Percentiles rank a stretch among this genome's conserved stretches.
These are phyloP conservation scores for Cuculus canorus DNA, from an alignment of 2,797 vertebrate species.

Conservation along the genomic window DNA sequence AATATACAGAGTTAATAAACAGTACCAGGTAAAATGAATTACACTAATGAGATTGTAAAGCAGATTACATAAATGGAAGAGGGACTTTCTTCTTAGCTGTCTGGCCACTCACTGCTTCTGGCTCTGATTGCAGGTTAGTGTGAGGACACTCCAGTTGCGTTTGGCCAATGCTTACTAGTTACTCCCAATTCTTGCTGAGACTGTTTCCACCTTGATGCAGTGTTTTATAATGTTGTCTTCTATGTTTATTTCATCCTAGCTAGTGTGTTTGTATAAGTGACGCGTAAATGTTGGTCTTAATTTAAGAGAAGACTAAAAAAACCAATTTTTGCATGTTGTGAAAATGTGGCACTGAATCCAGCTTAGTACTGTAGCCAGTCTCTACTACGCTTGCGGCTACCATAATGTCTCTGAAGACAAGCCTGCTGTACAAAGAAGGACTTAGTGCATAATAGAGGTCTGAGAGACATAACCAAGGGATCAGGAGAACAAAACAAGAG, in stretches of 20 bases:
- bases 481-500: background rate
- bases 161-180: background rate
- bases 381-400: fast-evolving
- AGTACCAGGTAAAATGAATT: slow-evolving; percentile 13
- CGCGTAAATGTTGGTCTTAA: background rate
- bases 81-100: background rate
- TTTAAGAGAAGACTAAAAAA: background rate
- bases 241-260: background rate
- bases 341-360: background rate
- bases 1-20: background rate
- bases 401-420: background rate
- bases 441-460: background rate
- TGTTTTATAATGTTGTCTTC: background rate
- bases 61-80: background rate
- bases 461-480: background rate
- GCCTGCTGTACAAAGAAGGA: background rate
- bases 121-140: background rate
- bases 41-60: background rate
- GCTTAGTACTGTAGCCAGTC: background rate
- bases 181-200: background rate
- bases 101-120: background rate
- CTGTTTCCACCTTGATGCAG: background rate
- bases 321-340: background rate
- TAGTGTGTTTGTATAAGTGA: background rate
- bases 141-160: background rate